Evolutionary conservation across 2,113 vertebrate species (phyloP).

Genomic region (Psephotus haematonotus): DNA sequence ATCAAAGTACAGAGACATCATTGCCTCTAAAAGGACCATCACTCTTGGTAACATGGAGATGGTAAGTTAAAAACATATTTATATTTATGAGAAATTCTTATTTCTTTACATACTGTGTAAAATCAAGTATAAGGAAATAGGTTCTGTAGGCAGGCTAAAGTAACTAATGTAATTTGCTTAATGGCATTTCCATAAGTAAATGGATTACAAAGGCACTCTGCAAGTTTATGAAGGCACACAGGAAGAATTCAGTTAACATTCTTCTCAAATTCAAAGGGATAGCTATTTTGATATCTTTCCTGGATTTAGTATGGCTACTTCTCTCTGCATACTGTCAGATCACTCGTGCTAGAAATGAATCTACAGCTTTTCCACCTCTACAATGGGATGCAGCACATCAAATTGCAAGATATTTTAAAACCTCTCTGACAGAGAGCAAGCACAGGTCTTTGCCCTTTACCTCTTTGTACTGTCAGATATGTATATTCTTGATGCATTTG

Average conservation of each 20-base stretch:
- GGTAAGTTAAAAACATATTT: fast-evolving
- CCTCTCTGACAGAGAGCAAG: not conserved
- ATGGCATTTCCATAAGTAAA: not conserved
- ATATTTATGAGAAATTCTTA: not conserved
- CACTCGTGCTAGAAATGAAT: not conserved
- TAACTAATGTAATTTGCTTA: not conserved
- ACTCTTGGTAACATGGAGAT: fast-evolving
- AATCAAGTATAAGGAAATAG: not conserved
- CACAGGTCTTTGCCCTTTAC: not conserved
- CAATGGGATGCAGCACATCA: not conserved
- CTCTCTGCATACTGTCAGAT: not conserved
- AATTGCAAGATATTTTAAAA: not conserved
- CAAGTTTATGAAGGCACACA: not conserved
- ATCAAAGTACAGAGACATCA: not conserved
- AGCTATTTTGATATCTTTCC: not conserved
- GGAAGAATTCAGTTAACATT: not conserved
- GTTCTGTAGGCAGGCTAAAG: not conserved
- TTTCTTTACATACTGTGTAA: not conserved
- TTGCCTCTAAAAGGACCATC: not conserved
- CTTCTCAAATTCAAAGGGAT: not conserved
- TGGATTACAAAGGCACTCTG: not conserved
- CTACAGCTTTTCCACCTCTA: not conserved
- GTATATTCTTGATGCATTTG: not conserved
- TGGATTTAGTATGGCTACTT: not conserved
- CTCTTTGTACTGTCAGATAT: not conserved